Evolutionary conservation across 2,113 vertebrate genomes (phyloP).

Genomic region (human (Homo sapiens)): GRCh38 chr3:81834001-81834500

Average conservation of each 20-base stretch:
- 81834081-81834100: not conserved
- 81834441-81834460: not conserved
- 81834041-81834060: not conserved
- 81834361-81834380: not conserved
- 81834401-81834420: not conserved
- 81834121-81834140: not conserved
- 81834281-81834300: not conserved
- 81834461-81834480: no score
- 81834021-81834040: not conserved
- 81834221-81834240: slow-evolving; percentile 5
- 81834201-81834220: not conserved
- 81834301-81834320: not conserved
- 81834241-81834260: slow-evolving; percentile 19
- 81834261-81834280: not conserved
- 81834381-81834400: not conserved
- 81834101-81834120: not conserved
- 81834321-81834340: not conserved
- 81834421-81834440: not conserved
- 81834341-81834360: not conserved
- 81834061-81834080: not conserved
- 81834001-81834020: not conserved
- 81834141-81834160: not conserved
- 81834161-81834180: not conserved
- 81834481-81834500: no score
- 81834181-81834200: not conserved